Percentiles rank a stretch among this genome's conserved stretches.
Evolutionary conservation across 2,888 invertebrate genomes (phyloP).

Genomic region (Drosophila meridiana): DNA sequence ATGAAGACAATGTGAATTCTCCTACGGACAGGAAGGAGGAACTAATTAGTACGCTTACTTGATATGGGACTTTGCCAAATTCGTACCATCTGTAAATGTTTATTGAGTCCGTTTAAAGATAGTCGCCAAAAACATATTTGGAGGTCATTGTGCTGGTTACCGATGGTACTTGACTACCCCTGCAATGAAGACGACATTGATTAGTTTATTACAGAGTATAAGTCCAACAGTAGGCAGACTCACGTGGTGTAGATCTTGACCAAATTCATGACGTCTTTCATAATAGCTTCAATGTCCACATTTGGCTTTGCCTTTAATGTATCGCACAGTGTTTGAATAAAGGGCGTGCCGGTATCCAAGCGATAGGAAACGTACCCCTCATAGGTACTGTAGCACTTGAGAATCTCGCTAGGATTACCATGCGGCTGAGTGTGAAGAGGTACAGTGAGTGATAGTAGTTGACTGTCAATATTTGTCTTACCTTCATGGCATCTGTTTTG

Average conservation of each 20-base stretch:
- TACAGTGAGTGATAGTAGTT: neutral
- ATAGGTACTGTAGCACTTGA: conserved; percentile 84
- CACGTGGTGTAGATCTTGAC: conserved; percentile 65
- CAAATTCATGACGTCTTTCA: conserved; percentile 71
- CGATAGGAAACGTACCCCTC: conserved; percentile 84
- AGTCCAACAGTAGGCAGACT: conserved; percentile 22
- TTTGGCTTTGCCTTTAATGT: conserved; percentile 50
- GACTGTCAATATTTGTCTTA: neutral
- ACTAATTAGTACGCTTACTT: neutral
- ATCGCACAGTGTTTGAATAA: conserved; percentile 82
- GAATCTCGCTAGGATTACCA: conserved; percentile 81
- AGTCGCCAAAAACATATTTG: conserved; percentile 83
- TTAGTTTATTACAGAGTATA: neutral
- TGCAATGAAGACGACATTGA: conserved; percentile 30
- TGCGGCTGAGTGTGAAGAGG: conserved; percentile 44
- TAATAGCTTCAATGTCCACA: conserved; percentile 79
- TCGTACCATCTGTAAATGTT: neutral
- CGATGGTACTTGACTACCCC: conserved; percentile 82
- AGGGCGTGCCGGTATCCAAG: conserved; percentile 79
- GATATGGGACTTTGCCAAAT: neutral
- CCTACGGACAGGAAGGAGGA: neutral
- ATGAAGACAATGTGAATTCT: neutral
- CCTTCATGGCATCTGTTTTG: conserved; percentile 74
- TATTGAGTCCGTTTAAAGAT: conserved; percentile 44
- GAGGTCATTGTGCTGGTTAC: conserved; percentile 81